Conservation (phyloP, 2,113 vertebrate genomes). For the Chionodraco myersi region DNA sequence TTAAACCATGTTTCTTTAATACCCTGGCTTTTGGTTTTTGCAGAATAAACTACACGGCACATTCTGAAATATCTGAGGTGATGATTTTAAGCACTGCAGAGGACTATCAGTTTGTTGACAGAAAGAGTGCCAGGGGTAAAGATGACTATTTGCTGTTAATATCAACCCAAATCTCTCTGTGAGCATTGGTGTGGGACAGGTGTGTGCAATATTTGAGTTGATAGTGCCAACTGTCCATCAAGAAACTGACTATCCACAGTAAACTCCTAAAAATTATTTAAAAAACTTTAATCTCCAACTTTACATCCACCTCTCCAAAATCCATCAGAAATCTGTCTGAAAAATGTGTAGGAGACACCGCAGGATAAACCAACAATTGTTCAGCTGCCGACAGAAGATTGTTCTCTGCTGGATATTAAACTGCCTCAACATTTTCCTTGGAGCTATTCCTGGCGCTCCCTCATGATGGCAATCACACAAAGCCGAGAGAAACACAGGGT, state of each 20-base stretch:
- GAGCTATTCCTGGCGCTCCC: slow-evolving; percentile 56
- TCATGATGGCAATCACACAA: slow-evolving; percentile 71
- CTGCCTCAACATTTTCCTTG: slow-evolving; percentile 41
- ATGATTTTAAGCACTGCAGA: slow-evolving; percentile 13
- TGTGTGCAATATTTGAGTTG: slow-evolving; percentile 34
- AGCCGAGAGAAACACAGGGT: slow-evolving; percentile 28
- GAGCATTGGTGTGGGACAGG: slow-evolving; percentile 28
- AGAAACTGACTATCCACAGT: slow-evolving; percentile 1
- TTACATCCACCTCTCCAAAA: slow-evolving; percentile 2
- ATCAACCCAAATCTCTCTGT: slow-evolving; percentile 43
- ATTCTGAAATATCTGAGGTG: slow-evolving; percentile 22
- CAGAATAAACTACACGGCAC: not conserved
- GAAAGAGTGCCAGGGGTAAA: slow-evolving; percentile 20
- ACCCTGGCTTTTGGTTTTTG: not conserved
- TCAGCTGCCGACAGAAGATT: slow-evolving; percentile 60
- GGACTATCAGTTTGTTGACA: slow-evolving; percentile 32
- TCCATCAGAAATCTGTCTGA: slow-evolving; percentile 9
- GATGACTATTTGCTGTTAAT: slow-evolving; percentile 32
- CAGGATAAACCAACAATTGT: slow-evolving; percentile 23
- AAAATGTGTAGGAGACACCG: slow-evolving; percentile 32
- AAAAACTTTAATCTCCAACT: slow-evolving; percentile 11
- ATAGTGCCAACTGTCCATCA: slow-evolving; percentile 2
- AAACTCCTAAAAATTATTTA: slow-evolving; percentile 1
- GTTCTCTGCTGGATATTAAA: slow-evolving; percentile 76
- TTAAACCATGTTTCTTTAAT: slow-evolving; percentile 2